Conservation (phyloP, 1,140 invertebrate genomes). For the Elysia chlorotica region DNA sequence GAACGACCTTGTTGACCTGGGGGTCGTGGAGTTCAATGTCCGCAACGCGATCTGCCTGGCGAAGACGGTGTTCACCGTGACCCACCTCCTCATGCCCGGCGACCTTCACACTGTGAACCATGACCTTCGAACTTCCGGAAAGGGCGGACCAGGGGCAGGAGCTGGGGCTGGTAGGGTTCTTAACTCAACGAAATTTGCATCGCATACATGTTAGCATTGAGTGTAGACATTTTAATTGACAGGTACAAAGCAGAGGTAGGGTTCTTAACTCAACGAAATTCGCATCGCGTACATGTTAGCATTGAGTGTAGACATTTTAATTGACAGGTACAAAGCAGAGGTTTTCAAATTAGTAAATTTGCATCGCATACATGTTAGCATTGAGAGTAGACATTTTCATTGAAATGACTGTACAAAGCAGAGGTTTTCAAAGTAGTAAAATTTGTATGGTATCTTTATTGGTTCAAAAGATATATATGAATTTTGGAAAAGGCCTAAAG, state of each 20-base stretch:
- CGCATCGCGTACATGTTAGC: no score
- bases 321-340: constrained; percentile 6
- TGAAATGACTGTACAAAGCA: no score
- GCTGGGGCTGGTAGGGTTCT: constrained; percentile 2
- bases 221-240: no score
- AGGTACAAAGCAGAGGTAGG: constrained; percentile 4
- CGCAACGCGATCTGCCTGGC: constrained; percentile 50
- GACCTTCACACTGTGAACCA: constrained; percentile 24
- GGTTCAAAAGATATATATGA: neutral
- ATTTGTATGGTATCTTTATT: neutral
- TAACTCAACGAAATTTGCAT: no score
- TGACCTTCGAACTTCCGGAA: constrained; percentile 4
- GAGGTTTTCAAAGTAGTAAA: neutral
- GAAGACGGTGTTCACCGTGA: constrained; percentile 46
- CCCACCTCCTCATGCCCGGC: constrained; percentile 39
- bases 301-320: no score
- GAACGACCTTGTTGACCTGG: constrained; percentile 45
- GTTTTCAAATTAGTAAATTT: no score
- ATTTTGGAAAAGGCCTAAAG: neutral
- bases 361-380: no score
- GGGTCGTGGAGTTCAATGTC: constrained; percentile 50
- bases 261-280: no score
- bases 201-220: no score
- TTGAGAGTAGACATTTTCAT: no score
- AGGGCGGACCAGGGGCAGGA: constrained; percentile 1